A percentile compares a stretch with the other conserved stretches of the same genome.
Evolutionary conservation across 1,140 invertebrate genomes (phyloP).

Genomic region (Semibalanus balanoides): DNA sequence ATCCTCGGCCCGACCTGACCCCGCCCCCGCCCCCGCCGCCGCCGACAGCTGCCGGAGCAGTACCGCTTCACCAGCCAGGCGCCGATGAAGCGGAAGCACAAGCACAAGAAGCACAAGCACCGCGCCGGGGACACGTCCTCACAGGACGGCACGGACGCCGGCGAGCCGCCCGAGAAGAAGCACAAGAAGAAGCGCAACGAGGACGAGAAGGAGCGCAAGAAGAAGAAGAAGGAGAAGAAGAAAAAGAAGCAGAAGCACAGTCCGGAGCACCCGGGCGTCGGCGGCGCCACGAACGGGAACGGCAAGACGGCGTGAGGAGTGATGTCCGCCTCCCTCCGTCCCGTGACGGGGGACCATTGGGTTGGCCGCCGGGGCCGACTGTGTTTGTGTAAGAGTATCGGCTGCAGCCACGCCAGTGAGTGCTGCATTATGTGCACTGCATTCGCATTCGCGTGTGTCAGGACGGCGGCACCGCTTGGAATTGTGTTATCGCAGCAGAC

Average conservation of each 20-base stretch:
- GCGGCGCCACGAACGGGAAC: slow-evolving; percentile 14
- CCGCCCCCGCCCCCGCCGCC: no score
- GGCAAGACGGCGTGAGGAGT: neutral
- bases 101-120: slow-evolving; percentile 58
- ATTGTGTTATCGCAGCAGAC: no score
- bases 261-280: slow-evolving; percentile 53
- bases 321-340: no score
- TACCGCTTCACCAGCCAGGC: slow-evolving; percentile 84
- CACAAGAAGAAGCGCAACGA: slow-evolving; percentile 94
- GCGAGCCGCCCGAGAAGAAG: slow-evolving; percentile 83
- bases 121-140: slow-evolving; percentile 41
- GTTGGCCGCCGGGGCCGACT: no score
- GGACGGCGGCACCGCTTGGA: no score
- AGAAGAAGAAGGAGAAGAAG: slow-evolving; percentile 89
- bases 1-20: slow-evolving; percentile 33
- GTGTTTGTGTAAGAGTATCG: no score
- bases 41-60: slow-evolving; percentile 61
- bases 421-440: no score
- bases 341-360: no score
- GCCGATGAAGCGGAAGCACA: slow-evolving; percentile 75
- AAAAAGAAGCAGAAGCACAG: slow-evolving; percentile 83
- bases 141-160: slow-evolving; percentile 27
- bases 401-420: no score
- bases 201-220: slow-evolving; percentile 82
- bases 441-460: no score